These are phyloP conservation scores for Lichenostomus cassidix DNA, from an alignment of 2,113 vertebrate genomes.

Conservation along the genomic window DNA sequence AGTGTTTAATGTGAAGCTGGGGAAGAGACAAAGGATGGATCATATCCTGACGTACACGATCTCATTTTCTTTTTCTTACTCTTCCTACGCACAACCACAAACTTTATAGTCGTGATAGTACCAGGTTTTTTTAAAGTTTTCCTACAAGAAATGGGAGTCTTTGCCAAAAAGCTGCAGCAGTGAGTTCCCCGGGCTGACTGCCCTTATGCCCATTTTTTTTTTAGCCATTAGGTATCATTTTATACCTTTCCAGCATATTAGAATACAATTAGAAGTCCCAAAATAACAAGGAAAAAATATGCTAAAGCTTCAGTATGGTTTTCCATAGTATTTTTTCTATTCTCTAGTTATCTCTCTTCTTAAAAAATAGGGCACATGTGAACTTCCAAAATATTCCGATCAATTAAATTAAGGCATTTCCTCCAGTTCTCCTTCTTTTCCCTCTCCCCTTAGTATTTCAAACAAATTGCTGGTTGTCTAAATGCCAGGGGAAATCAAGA, in stretches of 20 bases:
- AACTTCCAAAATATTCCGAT: not conserved
- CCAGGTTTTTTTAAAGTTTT: not conserved
- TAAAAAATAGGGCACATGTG: not conserved
- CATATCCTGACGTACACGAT: not conserved
- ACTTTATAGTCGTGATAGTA: not conserved
- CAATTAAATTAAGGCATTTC: constrained; percentile 43
- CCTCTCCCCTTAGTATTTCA: constrained; percentile 3
- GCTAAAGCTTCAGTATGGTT: not conserved
- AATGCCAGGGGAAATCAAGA: constrained; percentile 59
- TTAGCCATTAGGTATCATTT: not conserved
- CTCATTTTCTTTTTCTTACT: constrained; percentile 29
- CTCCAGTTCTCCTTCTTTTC: not conserved
- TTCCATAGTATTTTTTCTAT: not conserved
- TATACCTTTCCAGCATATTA: not conserved
- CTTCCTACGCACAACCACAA: not conserved
- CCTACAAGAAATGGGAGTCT: not conserved
- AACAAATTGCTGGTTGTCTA: constrained; percentile 53
- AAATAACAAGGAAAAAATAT: not conserved
- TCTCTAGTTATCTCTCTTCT: not conserved
- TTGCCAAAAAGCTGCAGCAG: not conserved
- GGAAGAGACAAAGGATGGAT: not conserved
- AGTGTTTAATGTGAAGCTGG: not conserved
- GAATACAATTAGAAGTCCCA: not conserved
- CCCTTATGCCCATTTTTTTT: not conserved
- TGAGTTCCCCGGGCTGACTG: not conserved